Evolutionary conservation across 2,113 vertebrate species (phyloP).

Genomic region (Phodopus roborovskii): DNA sequence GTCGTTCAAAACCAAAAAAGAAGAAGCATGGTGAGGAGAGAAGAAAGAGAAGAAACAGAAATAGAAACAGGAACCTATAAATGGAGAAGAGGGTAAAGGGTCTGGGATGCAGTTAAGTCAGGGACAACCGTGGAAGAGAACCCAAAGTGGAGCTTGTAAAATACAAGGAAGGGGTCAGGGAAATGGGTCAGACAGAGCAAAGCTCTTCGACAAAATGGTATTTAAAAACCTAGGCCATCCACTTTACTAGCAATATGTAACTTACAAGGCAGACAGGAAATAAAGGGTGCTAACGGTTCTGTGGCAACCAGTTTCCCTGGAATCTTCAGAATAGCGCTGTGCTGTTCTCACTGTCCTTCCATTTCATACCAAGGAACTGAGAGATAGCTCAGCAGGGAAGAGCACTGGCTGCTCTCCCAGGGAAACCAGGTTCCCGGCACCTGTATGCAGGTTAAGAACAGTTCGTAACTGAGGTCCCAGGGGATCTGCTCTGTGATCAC

Average conservation of each 20-base stretch:
- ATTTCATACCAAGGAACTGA: background rate
- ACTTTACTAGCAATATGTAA: background rate
- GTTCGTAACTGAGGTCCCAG: background rate
- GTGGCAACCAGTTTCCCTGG: background rate
- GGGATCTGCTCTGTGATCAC: background rate
- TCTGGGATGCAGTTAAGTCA: background rate
- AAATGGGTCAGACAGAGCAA: background rate
- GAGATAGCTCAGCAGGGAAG: background rate
- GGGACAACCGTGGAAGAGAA: background rate
- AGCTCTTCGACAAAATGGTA: background rate
- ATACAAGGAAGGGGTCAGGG: background rate
- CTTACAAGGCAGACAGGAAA: background rate
- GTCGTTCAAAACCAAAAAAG: background rate
- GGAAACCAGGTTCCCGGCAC: background rate
- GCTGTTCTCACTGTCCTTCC: background rate
- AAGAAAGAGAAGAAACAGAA: conserved; percentile 10
- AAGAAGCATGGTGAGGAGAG: no score
- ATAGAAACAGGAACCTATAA: background rate
- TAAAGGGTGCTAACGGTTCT: background rate
- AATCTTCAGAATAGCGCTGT: background rate
- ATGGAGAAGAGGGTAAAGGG: background rate
- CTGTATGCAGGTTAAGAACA: no score
- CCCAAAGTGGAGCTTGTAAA: background rate
- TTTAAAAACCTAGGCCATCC: background rate
- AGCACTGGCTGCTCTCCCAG: background rate